Conservation (phyloP, 2,797 vertebrate genomes). For the Hypotaenidia okinawae region DNA sequence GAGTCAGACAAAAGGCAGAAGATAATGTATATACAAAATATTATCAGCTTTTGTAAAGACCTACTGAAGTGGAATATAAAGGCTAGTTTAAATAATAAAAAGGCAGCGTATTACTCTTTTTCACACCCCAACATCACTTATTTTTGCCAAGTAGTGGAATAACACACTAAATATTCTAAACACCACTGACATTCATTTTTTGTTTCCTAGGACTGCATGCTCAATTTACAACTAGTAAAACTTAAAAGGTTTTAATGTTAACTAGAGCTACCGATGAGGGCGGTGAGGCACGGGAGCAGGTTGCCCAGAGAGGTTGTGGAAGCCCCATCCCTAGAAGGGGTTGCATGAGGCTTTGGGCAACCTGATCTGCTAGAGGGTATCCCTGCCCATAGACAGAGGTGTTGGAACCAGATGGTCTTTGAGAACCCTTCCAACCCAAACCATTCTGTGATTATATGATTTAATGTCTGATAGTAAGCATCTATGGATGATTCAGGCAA, state of each 20-base stretch:
- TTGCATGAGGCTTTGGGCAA: no score
- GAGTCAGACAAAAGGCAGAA: not conserved
- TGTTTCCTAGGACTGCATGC: not conserved
- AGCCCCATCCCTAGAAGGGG: no score
- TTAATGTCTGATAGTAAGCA: not conserved
- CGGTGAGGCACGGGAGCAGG: no score
- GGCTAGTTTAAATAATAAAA: not conserved
- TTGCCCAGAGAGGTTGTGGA: no score
- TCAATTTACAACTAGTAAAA: not conserved
- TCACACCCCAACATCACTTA: not conserved
- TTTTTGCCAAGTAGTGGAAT: not conserved
- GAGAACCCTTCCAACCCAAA: no score
- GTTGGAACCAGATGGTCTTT: no score
- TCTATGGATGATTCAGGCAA: not conserved
- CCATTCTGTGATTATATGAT: not conserved
- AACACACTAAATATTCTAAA: not conserved
- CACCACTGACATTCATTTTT: not conserved
- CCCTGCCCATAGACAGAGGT: no score
- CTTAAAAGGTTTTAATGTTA: not conserved
- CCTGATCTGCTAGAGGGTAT: no score
- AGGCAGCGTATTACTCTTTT: not conserved
- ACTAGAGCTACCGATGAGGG: not conserved
- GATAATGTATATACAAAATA: not conserved
- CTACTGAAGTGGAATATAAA: not conserved
- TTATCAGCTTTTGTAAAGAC: not conserved